phyloP scores from a whole-genome alignment of 2,888 invertebrate species.

The Parnassius apollo region DNA sequence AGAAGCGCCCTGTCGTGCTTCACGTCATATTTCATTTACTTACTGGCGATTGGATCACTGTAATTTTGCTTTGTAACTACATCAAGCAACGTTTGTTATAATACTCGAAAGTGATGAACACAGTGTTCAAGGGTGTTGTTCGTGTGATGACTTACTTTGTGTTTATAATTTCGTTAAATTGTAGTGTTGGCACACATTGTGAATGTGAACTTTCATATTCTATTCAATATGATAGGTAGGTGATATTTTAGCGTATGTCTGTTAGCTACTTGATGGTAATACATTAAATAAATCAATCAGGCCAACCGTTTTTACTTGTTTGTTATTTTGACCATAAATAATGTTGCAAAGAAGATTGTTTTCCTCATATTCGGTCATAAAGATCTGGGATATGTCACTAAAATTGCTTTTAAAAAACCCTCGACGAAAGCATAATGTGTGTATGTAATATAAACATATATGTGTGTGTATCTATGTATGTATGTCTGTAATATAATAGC shows the following conservation, averaged over 20 bases:
- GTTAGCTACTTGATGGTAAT: no score
- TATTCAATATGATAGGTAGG: constrained; percentile 12
- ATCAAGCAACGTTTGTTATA: neutral
- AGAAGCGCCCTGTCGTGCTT: constrained; percentile 36
- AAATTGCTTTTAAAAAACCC: no score
- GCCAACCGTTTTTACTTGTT: no score
- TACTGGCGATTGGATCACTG: constrained; percentile 25
- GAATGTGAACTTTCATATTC: constrained; percentile 20
- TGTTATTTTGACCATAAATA: no score
- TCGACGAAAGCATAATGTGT: no score
- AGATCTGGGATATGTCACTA: no score
- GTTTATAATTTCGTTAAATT: constrained; percentile 11
- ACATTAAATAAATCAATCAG: no score
- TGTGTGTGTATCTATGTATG: no score
- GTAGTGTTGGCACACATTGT: constrained; percentile 15
- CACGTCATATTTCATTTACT: constrained; percentile 41
- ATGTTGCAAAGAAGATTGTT: no score
- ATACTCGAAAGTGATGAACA: constrained; percentile 9
- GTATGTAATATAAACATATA: no score
- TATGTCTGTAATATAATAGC: no score
- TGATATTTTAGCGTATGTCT: neutral
- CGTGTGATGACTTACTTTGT: constrained; percentile 9
- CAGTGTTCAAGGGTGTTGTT: neutral
- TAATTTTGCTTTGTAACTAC: constrained; percentile 5
- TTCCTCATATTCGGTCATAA: no score